Conservation (phyloP, 2,888 invertebrate genomes). For the Apodemia hepburni region DNA sequence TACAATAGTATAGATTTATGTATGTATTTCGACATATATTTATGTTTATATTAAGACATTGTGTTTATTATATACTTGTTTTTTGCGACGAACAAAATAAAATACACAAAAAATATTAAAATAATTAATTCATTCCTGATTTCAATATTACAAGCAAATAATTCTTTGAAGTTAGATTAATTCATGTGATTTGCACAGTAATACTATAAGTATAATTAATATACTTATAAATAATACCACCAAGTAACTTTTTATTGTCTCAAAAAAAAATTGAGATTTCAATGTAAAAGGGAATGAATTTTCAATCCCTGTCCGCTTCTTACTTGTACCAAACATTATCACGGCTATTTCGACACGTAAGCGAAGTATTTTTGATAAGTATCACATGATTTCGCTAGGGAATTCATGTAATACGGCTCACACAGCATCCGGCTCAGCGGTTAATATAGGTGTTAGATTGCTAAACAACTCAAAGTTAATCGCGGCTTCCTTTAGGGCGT, state of each 20-base stretch:
- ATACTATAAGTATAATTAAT: no score
- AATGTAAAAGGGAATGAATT: not conserved
- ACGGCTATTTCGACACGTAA: slow-evolving; percentile 28
- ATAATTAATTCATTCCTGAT: no score
- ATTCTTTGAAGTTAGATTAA: not conserved
- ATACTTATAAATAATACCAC: no score
- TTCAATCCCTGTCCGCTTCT: not conserved
- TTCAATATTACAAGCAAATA: no score
- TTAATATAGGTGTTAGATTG: slow-evolving; percentile 8
- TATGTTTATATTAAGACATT: no score
- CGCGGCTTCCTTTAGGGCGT: slow-evolving; percentile 19
- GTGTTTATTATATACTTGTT: no score
- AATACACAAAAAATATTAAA: no score
- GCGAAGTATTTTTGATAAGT: slow-evolving; percentile 27
- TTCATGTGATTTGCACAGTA: not conserved
- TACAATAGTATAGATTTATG: no score
- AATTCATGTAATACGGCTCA: slow-evolving; percentile 29
- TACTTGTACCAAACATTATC: slow-evolving; percentile 11
- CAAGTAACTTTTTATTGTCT: no score
- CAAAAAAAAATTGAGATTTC: no score
- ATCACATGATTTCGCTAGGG: slow-evolving; percentile 42
- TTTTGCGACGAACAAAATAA: no score
- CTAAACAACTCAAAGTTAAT: slow-evolving; percentile 14
- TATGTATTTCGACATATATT: no score
- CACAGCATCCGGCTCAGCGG: not conserved